These are phyloP conservation scores for Neoarius graeffei DNA, from an alignment of 2,113 vertebrate species.

Conservation along the genomic window DNA sequence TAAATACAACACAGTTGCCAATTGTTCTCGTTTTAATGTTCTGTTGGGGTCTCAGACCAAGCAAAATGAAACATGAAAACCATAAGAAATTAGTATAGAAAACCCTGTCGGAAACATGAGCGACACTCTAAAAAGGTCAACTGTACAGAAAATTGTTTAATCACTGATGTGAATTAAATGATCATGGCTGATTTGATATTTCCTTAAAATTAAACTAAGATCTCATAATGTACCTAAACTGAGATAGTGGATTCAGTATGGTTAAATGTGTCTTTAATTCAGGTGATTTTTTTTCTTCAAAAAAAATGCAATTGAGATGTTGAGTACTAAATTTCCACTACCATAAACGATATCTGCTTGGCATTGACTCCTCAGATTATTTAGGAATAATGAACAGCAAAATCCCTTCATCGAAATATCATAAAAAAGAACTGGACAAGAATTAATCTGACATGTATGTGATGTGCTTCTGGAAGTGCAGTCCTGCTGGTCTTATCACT, in stretches of 20 bases:
- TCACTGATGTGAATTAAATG: neutral
- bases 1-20: neutral
- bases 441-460: neutral
- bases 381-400: neutral
- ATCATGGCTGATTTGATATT: too few relatives aligned
- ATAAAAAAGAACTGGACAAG: neutral
- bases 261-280: too few relatives aligned
- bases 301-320: too few relatives aligned
- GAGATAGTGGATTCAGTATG: too few relatives aligned
- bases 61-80: neutral
- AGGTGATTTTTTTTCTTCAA: too few relatives aligned
- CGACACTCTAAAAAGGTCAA: neutral
- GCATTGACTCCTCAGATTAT: neutral
- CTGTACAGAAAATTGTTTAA: neutral
- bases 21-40: neutral
- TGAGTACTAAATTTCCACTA: too few relatives aligned
- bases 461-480: neutral
- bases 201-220: neutral
- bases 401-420: neutral
- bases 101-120: too few relatives aligned
- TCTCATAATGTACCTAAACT: too few relatives aligned
- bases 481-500: constrained; percentile 5
- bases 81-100: neutral
- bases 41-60: neutral
- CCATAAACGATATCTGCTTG: neutral